Evolutionary conservation across 2,797 vertebrate genomes (phyloP), one percentile per base, ranked within the genome.

Genomic region (Buceros bicornis): DNA sequence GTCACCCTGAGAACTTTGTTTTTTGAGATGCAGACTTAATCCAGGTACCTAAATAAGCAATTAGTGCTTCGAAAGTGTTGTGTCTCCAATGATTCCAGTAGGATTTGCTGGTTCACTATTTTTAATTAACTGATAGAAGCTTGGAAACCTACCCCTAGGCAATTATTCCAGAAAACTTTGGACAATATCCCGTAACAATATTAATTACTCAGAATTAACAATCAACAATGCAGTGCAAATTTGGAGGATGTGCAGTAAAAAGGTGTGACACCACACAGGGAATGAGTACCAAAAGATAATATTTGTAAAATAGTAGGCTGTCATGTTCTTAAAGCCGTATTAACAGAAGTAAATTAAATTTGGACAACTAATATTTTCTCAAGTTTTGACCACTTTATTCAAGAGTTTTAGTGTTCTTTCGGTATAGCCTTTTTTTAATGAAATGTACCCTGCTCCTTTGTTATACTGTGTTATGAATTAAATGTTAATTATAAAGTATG

Each of bases 161-260:
- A 96, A 89, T 87, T 88, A 82, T 87, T 96, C 26, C 60, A 92
- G 62, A 82, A 87, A 82, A 89, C 22, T 77, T 92, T 33, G 26
- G 66, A 51, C 40, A 70, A 66, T 12, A 64, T 66, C 64, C 66
- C 87, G 35, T 82, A 70, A 87, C 22, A 48, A 35, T 77, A 84
- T 87, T 89, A 93, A 73, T 89, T 92, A 89, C 73, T 92, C 60
- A 77, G 29, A 82, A 90, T 66, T 82, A 91, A 47, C 11, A 81
- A 48, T 65, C 21, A 35, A 28, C 26, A 81, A 40, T 72, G 87
- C 56, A 62, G 37, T 53, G 28, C 2, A 70, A 48, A 92, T 87
- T 76, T 77, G 22, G 56, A 82, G 3, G 8, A 35, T 48, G 26
- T 76, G 17, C 20, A 72, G 35, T 66, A 90, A 95, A 82, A 72